phyloP scores from a whole-genome alignment of 1,140 invertebrate genomes.

The Heliconius hermathena region DNA sequence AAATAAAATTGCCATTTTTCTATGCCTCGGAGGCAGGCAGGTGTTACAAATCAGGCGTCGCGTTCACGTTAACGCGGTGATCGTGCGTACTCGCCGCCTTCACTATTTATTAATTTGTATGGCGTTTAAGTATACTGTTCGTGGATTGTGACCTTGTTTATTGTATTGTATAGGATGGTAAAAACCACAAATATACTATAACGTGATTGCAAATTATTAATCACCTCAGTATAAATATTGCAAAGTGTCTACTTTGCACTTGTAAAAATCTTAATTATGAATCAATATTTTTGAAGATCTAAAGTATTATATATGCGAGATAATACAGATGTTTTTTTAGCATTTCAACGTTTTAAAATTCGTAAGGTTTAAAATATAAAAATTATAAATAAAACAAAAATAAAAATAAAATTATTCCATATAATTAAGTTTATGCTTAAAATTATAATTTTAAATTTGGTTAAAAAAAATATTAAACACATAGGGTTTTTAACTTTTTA shows the following conservation, averaged over 20 bases:
- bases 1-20: background rate
- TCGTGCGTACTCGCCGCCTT: constrained; percentile 23
- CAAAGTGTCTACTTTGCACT: background rate
- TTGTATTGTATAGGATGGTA: background rate
- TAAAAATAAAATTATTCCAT: too few species aligned
- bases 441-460: too few species aligned
- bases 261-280: background rate
- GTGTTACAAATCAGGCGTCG: constrained; percentile 9
- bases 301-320: background rate
- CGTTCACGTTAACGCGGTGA: constrained; percentile 18
- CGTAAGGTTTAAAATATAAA: background rate
- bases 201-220: background rate
- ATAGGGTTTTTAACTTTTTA: too few species aligned
- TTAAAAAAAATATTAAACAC: too few species aligned
- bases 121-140: constrained; percentile 8
- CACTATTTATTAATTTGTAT: constrained; percentile 22
- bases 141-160: constrained; percentile 3
- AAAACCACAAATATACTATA: constrained; percentile 1
- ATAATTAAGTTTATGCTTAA: too few species aligned
- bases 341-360: background rate
- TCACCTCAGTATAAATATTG: background rate
- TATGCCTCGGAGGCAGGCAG: background rate
- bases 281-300: background rate
- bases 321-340: background rate
- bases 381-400: too few species aligned